Evolutionary conservation across 64 coral and sea anemone species (phyloP).

Genomic region (Stylophora pistillata): DNA sequence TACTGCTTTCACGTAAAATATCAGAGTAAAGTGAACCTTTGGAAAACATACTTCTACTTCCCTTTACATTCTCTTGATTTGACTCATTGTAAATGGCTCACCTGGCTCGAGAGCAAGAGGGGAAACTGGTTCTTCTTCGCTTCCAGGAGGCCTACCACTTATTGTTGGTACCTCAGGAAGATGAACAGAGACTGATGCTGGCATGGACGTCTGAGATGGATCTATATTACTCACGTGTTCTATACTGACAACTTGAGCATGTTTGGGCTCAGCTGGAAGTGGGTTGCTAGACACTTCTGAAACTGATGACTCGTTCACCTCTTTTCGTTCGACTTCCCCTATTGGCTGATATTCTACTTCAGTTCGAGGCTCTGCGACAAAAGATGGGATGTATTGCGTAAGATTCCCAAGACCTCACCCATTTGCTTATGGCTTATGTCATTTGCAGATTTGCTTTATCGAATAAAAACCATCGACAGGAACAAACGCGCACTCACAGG

Average conservation of each 20-base stretch:
- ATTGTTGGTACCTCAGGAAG: background rate
- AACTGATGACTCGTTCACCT: background rate
- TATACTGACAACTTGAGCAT: slow-evolving; percentile 22
- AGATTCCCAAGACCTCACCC: too few species aligned
- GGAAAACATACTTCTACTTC: too few species aligned
- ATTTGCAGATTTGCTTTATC: too few species aligned
- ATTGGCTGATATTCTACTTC: slow-evolving; percentile 28
- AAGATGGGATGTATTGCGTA: background rate
- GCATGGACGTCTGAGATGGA: background rate
- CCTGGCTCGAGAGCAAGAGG: background rate
- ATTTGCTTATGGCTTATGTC: too few species aligned
- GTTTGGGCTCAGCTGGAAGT: background rate
- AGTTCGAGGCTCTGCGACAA: background rate
- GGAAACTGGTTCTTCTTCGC: background rate
- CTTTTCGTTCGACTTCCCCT: background rate
- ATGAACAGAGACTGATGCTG: background rate
- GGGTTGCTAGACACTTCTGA: background rate
- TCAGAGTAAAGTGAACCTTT: too few species aligned
- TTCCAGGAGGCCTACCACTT: background rate
- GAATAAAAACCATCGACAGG: too few species aligned
- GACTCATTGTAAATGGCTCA: background rate
- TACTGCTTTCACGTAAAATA: too few species aligned
- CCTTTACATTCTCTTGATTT: too few species aligned
- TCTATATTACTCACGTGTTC: background rate
- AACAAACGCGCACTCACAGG: too few species aligned